These are phyloP conservation scores for Lucinisca nassula DNA, from an alignment of 2,888 invertebrate species.

Conservation along the genomic window DNA sequence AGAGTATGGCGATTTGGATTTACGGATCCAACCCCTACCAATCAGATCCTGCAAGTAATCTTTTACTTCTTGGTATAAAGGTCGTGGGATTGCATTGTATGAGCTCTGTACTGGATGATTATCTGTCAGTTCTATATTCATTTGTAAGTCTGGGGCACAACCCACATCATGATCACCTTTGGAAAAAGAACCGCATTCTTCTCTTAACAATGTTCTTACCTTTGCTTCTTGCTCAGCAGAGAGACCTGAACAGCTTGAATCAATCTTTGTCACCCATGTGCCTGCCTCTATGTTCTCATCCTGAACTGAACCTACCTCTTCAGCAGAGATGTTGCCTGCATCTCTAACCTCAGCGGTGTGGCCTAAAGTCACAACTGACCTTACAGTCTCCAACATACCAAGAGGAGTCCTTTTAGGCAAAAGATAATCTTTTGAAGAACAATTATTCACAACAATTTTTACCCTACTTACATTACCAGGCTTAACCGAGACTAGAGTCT, in stretches of 20 bases:
- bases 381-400: background rate
- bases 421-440: background rate
- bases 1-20: constrained; percentile 32
- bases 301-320: no score
- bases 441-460: constrained; percentile 16
- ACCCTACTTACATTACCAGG: background rate
- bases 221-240: constrained; percentile 16
- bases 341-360: no score
- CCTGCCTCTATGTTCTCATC: background rate
- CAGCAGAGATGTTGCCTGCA: no score
- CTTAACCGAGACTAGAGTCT: constrained; percentile 8
- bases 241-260: constrained; percentile 19
- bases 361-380: background rate
- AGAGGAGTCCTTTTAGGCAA: background rate
- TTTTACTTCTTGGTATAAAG: constrained; percentile 66
- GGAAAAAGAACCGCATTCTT: constrained; percentile 60
- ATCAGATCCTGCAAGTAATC: constrained; percentile 64
- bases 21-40: constrained; percentile 40
- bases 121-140: constrained; percentile 58
- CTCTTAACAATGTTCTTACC: constrained; percentile 31
- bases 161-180: constrained; percentile 58
- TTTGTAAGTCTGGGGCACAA: constrained; percentile 29
- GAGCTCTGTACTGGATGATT: constrained; percentile 46
- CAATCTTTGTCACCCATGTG: constrained; percentile 53
- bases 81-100: constrained; percentile 58